Base-by-base conservation (phyloP, 2,797 vertebrate genomes). In the Arrhamphus sclerolepis region DNA sequence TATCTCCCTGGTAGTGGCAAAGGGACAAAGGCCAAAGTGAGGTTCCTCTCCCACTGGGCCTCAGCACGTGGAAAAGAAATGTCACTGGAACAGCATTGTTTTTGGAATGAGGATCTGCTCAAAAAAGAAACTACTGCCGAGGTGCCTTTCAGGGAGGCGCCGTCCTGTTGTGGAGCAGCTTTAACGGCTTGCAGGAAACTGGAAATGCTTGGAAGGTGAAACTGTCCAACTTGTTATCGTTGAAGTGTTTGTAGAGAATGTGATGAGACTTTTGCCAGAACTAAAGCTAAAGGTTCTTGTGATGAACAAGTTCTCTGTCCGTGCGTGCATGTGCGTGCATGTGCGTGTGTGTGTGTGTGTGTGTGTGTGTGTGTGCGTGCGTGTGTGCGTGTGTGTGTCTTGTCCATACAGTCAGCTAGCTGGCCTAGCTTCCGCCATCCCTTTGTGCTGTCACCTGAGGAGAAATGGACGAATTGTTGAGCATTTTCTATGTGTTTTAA, bases 371-470 rank as follows among this genome's bases (percentile, higher is more conserved):
- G 62, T 20, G 43, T 41, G 40, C 7, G 42, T 10, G 56, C 14
- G 53, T 31, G 17, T 3, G 26, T 24, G 55, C 10, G 6, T 40
- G 22, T 41, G 47, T 18, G 19, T 31, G 16, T 39, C 46, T 56
- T 51, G 53, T 77, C 46, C 44, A 17, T 46, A 54, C 9, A 56
- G 70, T 60, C 44, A 62, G 89, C 90, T 91, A 92, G 91, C 91
- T 73, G 92, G 89, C 79, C 91, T 93, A 87, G 92, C 88, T 80
- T 40, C 70, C 22, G 26, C 67, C 56, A 67, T 54, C 47, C 46
- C 50, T 34, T 58, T 55, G 54, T 28, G 31, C 55, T 56, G 38
- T 66, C 46, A 67, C 59, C 43, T 55, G n/a, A 70, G 64, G 54
- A 80, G 47, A 75, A 64, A 68, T 79, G 28, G 77, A 83, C 57